Percentiles rank a stretch among this genome's conserved stretches.
Evolutionary conservation across 2,113 vertebrate genomes (phyloP).

Genomic region (Mola mola): DNA sequence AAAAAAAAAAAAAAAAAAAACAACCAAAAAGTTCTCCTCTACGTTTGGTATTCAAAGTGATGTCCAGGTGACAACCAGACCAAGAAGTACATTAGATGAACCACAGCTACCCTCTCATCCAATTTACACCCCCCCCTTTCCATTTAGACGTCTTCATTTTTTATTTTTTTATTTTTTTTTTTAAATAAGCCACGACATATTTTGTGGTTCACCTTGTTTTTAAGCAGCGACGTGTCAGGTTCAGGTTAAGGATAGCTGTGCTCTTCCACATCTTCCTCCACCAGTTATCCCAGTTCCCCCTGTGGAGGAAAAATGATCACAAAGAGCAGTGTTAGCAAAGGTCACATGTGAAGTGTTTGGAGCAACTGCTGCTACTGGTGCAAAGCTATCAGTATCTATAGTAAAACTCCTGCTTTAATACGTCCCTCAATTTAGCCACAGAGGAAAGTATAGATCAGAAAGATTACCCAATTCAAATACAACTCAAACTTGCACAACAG

Average conservation of each 20-base stretch:
- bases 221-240: slow-evolving; percentile 90
- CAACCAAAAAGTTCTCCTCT: slow-evolving; percentile 48
- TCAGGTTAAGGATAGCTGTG: slow-evolving; percentile 81
- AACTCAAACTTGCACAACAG: too few species aligned
- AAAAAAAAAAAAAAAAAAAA: slow-evolving; percentile 30
- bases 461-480: too few species aligned
- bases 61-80: slow-evolving; percentile 54
- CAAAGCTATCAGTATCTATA: too few species aligned
- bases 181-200: slow-evolving; percentile 96
- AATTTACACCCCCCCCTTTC: slow-evolving; percentile 25
- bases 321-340: slow-evolving; percentile 75
- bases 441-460: slow-evolving; percentile 57
- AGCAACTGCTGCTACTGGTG: slow-evolving; percentile 54
- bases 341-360: slow-evolving; percentile 22
- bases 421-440: slow-evolving; percentile 70
- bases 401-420: slow-evolving; percentile 57
- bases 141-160: slow-evolving; percentile 43
- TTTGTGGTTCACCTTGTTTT: slow-evolving; percentile 99
- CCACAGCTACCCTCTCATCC: slow-evolving; percentile 59
- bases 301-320: slow-evolving; percentile 80
- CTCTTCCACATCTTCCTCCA: slow-evolving; percentile 89
- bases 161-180: slow-evolving; percentile 66
- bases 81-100: slow-evolving; percentile 69
- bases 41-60: slow-evolving; percentile 64
- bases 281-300: slow-evolving; percentile 83